Evolutionary conservation across 2,113 vertebrate genomes (phyloP).

Genomic region (Serinus canaria): DNA sequence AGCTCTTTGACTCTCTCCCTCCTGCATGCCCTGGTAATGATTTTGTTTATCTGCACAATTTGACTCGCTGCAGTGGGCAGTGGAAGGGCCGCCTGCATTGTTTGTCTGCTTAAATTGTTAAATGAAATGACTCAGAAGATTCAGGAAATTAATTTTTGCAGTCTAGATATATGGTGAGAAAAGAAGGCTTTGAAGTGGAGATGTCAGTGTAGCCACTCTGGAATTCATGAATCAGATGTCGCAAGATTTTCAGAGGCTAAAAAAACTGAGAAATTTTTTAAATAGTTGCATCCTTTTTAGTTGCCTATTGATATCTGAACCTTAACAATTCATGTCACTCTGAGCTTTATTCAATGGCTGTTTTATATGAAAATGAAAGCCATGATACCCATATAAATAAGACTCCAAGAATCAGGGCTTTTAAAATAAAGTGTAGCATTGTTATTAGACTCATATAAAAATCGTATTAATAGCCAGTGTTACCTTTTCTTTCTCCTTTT

Average conservation of each 20-base stretch:
- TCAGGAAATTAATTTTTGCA: constrained; percentile 65
- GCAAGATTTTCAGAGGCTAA: neutral
- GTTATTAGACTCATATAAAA: neutral
- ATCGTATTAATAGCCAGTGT: neutral
- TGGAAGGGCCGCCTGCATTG: neutral
- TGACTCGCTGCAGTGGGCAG: neutral
- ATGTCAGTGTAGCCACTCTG: constrained; percentile 9
- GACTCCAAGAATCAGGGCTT: neutral
- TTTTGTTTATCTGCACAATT: constrained; percentile 46
- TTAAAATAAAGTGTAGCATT: neutral
- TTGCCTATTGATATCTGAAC: constrained; percentile 38
- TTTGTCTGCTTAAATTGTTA: constrained; percentile 44
- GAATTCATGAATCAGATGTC: neutral
- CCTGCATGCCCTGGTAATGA: constrained; percentile 22
- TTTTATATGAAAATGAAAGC: constrained; percentile 43
- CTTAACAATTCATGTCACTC: constrained; percentile 17
- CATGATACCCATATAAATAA: neutral
- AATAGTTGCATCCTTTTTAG: constrained; percentile 13
- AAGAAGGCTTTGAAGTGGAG: constrained; percentile 38
- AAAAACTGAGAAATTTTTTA: neutral
- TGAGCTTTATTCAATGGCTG: neutral
- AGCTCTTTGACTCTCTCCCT: constrained; percentile 17
- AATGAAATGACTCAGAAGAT: constrained; percentile 56
- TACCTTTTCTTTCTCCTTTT: neutral
- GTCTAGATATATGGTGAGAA: neutral